Evolutionary conservation across 37 sponge, comb jelly and placozoan species (phyloP).

Genomic region (Axinella damicornis): DNA sequence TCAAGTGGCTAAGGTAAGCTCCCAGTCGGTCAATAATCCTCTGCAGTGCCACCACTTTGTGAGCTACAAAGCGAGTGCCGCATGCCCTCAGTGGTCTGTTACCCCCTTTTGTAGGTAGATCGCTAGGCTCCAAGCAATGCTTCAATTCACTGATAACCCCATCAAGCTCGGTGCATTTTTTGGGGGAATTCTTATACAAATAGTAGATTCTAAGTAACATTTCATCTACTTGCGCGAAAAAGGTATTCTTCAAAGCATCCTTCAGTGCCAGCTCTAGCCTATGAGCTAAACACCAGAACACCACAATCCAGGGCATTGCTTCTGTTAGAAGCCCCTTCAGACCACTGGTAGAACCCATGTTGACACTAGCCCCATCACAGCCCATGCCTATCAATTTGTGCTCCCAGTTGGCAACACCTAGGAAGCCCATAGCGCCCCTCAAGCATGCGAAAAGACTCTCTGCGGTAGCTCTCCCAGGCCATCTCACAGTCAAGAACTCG

Average conservation of each 20-base stretch:
- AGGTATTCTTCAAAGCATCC: slow-evolving; percentile 56
- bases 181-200: slow-evolving; percentile 50
- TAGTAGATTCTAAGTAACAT: slow-evolving; percentile 40
- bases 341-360: slow-evolving; percentile 40
- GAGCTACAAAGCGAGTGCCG: slow-evolving; percentile 56
- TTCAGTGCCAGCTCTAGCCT: slow-evolving; percentile 49
- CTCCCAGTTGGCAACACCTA: slow-evolving; percentile 41
- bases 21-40: slow-evolving; percentile 52
- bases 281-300: slow-evolving; percentile 66
- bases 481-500: slow-evolving; percentile 21
- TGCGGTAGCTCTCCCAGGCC: slow-evolving; percentile 11
- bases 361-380: slow-evolving; percentile 64
- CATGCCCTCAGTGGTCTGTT: slow-evolving; percentile 49
- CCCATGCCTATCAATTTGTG: slow-evolving; percentile 42
- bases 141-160: slow-evolving; percentile 16
- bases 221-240: slow-evolving; percentile 42
- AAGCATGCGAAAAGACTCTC: slow-evolving; percentile 28
- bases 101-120: slow-evolving; percentile 45
- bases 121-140: slow-evolving; percentile 40
- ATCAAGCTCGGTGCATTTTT: slow-evolving; percentile 49
- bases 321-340: slow-evolving; percentile 38
- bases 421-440: background rate
- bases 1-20: slow-evolving; percentile 46
- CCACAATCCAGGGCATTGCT: slow-evolving; percentile 45
- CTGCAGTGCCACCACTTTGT: slow-evolving; percentile 65